These are phyloP conservation scores for Alexandromys fortis DNA, from an alignment of 2,113 vertebrate species.

Conservation along the genomic window DNA sequence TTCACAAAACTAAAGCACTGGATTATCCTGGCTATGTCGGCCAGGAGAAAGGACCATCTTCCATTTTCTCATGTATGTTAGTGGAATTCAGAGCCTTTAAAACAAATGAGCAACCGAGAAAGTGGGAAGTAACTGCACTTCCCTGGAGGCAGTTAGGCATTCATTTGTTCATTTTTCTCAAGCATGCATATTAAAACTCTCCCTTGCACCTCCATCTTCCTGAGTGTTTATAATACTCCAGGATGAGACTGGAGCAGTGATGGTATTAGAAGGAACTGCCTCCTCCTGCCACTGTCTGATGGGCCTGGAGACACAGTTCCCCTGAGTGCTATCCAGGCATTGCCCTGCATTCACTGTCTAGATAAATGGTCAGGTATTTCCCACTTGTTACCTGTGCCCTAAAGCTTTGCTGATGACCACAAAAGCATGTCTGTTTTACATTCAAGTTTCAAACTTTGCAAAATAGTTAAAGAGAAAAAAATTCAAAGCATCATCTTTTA, in stretches of 20 bases:
- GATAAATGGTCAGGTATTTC: neutral
- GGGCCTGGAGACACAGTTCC: neutral
- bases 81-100: neutral
- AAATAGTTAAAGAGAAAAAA: constrained; percentile 34
- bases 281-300: neutral
- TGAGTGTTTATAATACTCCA: neutral
- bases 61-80: neutral
- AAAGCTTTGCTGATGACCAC: neutral
- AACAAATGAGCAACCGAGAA: neutral
- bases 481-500: constrained; percentile 18
- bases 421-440: neutral
- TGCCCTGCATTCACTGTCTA: neutral
- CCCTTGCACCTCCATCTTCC: neutral
- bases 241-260: too few relatives aligned
- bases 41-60: neutral
- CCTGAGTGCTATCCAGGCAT: neutral
- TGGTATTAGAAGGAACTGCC: too few relatives aligned
- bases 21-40: neutral
- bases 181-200: neutral
- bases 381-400: neutral
- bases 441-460: neutral
- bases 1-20: neutral
- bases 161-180: neutral
- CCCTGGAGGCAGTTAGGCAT: neutral
- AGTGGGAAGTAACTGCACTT: neutral